phyloP scores from a whole-genome alignment of 2,113 vertebrate genomes.

The Lates calcarifer region DNA sequence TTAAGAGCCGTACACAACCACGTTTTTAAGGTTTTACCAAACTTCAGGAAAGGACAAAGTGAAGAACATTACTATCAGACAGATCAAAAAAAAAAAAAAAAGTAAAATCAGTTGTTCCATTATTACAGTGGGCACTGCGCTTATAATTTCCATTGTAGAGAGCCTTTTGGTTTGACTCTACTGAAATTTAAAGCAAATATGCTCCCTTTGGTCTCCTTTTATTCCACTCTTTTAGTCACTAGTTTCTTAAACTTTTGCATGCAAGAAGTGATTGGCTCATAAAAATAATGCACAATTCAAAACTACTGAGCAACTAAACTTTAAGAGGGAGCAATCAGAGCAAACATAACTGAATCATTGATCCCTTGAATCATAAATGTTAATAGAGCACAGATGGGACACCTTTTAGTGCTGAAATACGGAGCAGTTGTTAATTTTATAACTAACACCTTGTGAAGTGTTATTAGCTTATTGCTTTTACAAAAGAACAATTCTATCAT shows the following conservation, averaged over 20 bases:
- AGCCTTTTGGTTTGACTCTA: neutral
- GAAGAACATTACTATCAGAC: neutral
- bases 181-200: conserved; percentile 8
- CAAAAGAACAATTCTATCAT: conserved; percentile 34
- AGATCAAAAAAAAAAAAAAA: neutral
- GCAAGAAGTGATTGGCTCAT: conserved; percentile 23
- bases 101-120: neutral
- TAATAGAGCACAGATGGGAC: conserved; percentile 32
- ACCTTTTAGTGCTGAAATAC: conserved; percentile 19
- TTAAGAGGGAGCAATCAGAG: conserved; percentile 17
- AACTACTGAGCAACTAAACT: conserved; percentile 4
- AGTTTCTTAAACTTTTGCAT: conserved; percentile 3
- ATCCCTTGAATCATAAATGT: conserved; percentile 43
- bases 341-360: conserved; percentile 39
- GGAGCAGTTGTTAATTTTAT: conserved; percentile 34
- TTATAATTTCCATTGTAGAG: neutral
- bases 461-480: conserved; percentile 31
- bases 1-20: neutral
- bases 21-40: neutral
- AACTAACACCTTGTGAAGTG: conserved; percentile 18
- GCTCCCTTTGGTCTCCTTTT: neutral
- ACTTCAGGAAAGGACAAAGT: neutral
- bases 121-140: neutral
- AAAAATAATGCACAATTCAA: conserved; percentile 29
- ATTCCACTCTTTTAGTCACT: conserved; percentile 23